Conservation (phyloP, 53 echinoderm and acorn worm species). For the Paelopatides confundens region DNA sequence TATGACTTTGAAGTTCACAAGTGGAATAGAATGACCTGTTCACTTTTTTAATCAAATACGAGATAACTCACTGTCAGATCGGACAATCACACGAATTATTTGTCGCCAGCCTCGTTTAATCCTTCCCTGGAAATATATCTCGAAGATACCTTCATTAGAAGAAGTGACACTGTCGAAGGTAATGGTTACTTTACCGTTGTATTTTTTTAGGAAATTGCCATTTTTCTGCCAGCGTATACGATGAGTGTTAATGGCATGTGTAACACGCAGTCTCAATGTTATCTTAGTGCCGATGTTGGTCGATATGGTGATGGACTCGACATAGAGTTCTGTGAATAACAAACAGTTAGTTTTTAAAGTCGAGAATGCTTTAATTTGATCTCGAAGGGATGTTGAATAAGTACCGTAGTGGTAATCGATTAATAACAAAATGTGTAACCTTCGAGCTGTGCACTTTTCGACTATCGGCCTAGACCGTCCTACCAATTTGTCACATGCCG, state of each 20-base stretch:
- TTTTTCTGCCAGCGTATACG: background rate
- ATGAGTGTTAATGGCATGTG: background rate
- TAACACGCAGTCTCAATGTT: background rate
- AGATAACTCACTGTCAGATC: background rate
- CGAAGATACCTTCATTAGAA: background rate
- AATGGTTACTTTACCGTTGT: background rate
- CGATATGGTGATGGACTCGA: background rate
- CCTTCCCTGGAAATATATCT: background rate
- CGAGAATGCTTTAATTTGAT: too few relatives aligned
- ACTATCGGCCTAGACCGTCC: too few relatives aligned
- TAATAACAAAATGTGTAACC: too few relatives aligned
- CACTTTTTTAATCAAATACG: too few relatives aligned
- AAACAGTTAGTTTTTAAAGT: too few relatives aligned
- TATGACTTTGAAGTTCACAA: too few relatives aligned
- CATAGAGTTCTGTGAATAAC: too few relatives aligned
- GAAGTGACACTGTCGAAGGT: background rate
- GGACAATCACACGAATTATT: background rate
- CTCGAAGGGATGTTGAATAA: too few relatives aligned
- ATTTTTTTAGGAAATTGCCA: background rate
- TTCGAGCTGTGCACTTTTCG: too few relatives aligned
- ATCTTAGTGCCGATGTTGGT: background rate
- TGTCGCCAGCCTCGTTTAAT: background rate
- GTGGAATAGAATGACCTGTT: too few relatives aligned
- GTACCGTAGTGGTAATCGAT: too few relatives aligned
- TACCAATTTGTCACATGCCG: too few relatives aligned